Evolutionary conservation across 1,140 invertebrate genomes (phyloP).

Genomic region (Olivierus martensii): DNA sequence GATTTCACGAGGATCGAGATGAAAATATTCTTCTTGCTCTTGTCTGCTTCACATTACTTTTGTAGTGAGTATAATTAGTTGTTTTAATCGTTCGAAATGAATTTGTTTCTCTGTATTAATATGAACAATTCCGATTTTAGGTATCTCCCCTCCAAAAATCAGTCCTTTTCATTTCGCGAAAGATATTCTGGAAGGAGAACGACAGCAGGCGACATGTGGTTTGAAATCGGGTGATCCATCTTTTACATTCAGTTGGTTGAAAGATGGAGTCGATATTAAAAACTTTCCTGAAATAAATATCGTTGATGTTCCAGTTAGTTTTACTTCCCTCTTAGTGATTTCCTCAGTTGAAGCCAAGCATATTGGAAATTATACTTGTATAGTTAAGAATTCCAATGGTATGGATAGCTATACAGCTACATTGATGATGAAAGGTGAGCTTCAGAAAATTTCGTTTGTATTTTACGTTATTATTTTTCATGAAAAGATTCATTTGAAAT

Average conservation of each 20-base stretch:
- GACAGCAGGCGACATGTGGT: conserved; percentile 28
- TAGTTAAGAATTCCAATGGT: conserved; percentile 83
- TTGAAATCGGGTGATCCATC: conserved; percentile 13
- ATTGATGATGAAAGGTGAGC: conserved; percentile 62
- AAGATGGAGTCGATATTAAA: conserved; percentile 6
- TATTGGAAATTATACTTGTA: conserved; percentile 69
- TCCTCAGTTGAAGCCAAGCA: conserved; percentile 55
- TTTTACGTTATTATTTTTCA: too few relatives aligned
- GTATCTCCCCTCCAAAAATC: conserved; percentile 8
- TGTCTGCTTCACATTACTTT: too few relatives aligned
- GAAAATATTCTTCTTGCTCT: too few relatives aligned
- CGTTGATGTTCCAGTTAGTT: conserved; percentile 28
- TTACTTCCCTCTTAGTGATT: conserved; percentile 46
- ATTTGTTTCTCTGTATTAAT: too few relatives aligned
- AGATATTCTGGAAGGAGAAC: conserved; percentile 50
- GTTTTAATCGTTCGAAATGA: too few relatives aligned
- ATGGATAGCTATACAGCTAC: conserved; percentile 81
- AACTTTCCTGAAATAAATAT: neutral
- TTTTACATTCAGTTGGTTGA: conserved; percentile 16
- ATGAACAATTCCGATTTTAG: too few relatives aligned
- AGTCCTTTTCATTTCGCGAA: conserved; percentile 13
- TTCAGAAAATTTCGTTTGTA: too few relatives aligned
- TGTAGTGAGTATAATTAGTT: too few relatives aligned
- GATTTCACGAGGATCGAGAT: too few relatives aligned
- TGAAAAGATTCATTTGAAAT: too few relatives aligned